Base-by-base conservation (phyloP, 2,888 invertebrate genomes). In the Cordilura impudica region DNA sequence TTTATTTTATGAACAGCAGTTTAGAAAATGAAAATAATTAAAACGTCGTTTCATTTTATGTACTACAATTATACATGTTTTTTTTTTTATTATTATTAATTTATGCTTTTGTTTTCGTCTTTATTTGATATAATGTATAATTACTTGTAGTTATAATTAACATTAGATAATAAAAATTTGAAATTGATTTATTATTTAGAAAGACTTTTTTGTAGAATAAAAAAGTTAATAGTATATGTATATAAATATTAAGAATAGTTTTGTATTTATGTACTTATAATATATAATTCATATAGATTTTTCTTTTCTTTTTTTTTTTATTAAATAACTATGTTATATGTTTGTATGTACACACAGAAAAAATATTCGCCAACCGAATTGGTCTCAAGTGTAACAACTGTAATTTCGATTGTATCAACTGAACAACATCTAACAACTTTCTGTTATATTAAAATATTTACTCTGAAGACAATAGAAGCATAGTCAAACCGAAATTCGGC, bases 31-130 rank as follows among this genome's bases (percentile, higher is more conserved):
- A n/a, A n/a, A n/a, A n/a, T n/a, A n/a, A n/a, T n/a, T n/a, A n/a
- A n/a, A n/a, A n/a, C n/a, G n/a, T n/a, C n/a, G n/a, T n/a, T n/a
- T n/a, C n/a, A 35, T 39, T 39, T 39, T 31, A 18, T 54, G 31
- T 54, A 39, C 70, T 70, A 70, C 60, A 70, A 70, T 60, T 61
- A 60, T 70, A 70, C 70, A 70, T 70, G 29, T 70, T 60, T 31
- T 58, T 23, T 43, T 7, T 8, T 49, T 14, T 14, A 6, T 53
- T 39, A 2, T 45, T 43, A 43, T 54, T 16, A 23, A 61, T 61
- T 61, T 8, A 26, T 69, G 35, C 6, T 49, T 60, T 45, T 6
- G 14, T 10, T 61, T 16, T 47, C 35, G 29, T 58, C 58, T 19
- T 67, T 43, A 58, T n/a, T 39, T 43, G 14, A 39, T 35, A n/a